These are phyloP conservation scores for Morpho achilles DNA, from an alignment of 2,888 invertebrate species.

Conservation along the genomic window DNA sequence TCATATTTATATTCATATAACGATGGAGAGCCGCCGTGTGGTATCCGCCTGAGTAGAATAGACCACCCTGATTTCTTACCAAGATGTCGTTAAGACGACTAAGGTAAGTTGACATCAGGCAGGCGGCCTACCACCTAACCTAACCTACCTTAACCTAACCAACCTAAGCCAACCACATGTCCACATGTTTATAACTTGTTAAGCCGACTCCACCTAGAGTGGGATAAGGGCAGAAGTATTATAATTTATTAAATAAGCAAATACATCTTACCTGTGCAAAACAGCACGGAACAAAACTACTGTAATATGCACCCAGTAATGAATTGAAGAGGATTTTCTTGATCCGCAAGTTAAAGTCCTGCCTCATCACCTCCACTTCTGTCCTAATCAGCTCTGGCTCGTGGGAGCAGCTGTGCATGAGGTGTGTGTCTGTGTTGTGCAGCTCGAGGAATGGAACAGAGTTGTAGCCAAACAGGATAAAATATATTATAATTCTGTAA, in stretches of 20 bases:
- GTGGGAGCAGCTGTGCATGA: constrained; percentile 87
- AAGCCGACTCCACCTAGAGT: too few relatives aligned
- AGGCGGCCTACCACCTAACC: too few relatives aligned
- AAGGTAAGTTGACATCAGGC: too few relatives aligned
- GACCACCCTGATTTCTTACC: too few relatives aligned
- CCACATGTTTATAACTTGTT: too few relatives aligned
- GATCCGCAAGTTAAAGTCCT: constrained; percentile 93
- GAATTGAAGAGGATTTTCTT: constrained; percentile 94
- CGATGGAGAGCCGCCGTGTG: too few relatives aligned
- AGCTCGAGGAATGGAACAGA: constrained; percentile 88
- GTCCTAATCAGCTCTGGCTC: constrained; percentile 85
- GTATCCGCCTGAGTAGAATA: too few relatives aligned
- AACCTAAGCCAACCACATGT: too few relatives aligned
- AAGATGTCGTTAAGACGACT: too few relatives aligned
- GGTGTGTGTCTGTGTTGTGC: constrained; percentile 73
- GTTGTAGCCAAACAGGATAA: constrained; percentile 89
- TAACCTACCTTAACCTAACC: too few relatives aligned
- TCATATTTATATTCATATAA: too few relatives aligned
- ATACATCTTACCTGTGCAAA: constrained; percentile 86
- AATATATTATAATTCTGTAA: constrained; percentile 85
- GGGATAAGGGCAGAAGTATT: too few relatives aligned
- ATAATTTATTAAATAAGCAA: background rate
- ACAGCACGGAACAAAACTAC: constrained; percentile 92
- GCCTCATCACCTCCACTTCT: constrained; percentile 90
- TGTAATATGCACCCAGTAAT: constrained; percentile 91